These are phyloP conservation scores for Agonopterix alstromeriana DNA, from an alignment of 2,888 invertebrate genomes.

Conservation along the genomic window DNA sequence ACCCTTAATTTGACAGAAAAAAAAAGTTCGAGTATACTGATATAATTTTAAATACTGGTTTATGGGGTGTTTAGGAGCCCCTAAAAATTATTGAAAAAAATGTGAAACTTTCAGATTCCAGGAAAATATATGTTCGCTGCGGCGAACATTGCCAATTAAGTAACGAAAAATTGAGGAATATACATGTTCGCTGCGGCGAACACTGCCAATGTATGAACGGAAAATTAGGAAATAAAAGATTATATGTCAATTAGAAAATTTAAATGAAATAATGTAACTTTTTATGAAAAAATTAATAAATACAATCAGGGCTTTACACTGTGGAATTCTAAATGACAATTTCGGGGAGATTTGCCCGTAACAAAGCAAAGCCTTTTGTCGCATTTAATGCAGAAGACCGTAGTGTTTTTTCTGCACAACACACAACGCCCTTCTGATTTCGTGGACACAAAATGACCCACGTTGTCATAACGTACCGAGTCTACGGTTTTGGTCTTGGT, in stretches of 20 bases:
- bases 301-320: not conserved
- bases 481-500: conserved; percentile 1
- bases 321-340: conserved; percentile 13
- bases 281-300: not conserved
- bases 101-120: no score
- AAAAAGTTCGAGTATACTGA: no score
- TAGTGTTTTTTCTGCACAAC: conserved; percentile 14
- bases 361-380: conserved; percentile 14
- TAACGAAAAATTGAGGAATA: not conserved
- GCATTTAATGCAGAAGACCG: conserved; percentile 18
- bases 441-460: conserved; percentile 10
- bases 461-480: conserved; percentile 11
- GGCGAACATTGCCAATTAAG: not conserved
- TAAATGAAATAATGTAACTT: not conserved
- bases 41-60: no score
- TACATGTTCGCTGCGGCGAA: not conserved
- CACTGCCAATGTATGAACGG: not conserved
- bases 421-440: conserved; percentile 10
- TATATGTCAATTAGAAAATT: not conserved
- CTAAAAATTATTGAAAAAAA: no score
- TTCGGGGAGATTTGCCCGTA: conserved; percentile 14
- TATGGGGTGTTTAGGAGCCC: no score
- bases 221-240: not conserved
- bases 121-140: no score
- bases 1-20: no score